Evolutionary conservation across 2,113 vertebrate genomes (phyloP), one percentile per base, ranked within the genome.

Genomic region (Paracanthobrama guichenoti): DNA sequence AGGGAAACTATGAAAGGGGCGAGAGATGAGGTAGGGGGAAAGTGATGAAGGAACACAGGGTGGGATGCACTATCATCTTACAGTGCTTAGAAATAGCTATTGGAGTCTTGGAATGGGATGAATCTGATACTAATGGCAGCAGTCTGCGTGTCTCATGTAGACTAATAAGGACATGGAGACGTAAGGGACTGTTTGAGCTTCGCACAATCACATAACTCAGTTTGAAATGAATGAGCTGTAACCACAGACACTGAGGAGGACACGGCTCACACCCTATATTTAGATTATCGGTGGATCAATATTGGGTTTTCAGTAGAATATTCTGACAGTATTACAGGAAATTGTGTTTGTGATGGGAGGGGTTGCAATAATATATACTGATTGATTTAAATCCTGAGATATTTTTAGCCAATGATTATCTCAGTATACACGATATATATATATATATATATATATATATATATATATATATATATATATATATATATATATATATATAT

Each of bases 121-220:
- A 94, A 94, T 93, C 90, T 85, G 93, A 94, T 94, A 92, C 89
- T 90, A 69, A 60, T 50, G 66, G 85, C 60, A 26, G 76, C 76
- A 85, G 83, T 83, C 86, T 86, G 74, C 80, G 81, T 81, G 89
- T 92, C 92, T 90, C 92, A 90, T 88, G 88, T 95, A 93, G 93
- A 95, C 94, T 93, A 94, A 95, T 95, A 94, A 92, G 94, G 94
- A 91, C 89, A 94, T 93, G 89, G 83, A 90, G 90, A 92, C 89
- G 84, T 91, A 66, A 88, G 88, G 86, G 88, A 86, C 88, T 44
- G 84, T 86, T 90, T 87, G 90, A 53, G 87, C 89, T 71, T 42
- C 10, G 3, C 14, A 67, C 48, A 81, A 71, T 81, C 79, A 2
- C 48, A 71, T 20, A 69, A 71, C 64, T 80, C 18, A 14, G 26